Conservation (phyloP, 2,797 vertebrate species). For the Parotocinclus haroldoi region DNA sequence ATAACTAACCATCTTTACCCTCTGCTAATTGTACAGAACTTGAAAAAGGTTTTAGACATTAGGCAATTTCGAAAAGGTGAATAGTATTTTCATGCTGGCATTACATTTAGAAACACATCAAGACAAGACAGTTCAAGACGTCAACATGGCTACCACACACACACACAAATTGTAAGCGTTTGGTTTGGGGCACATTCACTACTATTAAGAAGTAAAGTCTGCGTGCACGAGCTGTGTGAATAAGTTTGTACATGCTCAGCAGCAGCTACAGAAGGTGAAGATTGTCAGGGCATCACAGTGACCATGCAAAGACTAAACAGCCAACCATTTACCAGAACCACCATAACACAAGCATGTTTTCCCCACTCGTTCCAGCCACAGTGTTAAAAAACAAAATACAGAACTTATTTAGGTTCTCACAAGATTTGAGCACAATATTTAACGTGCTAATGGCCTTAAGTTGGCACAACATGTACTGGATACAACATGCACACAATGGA, state of each 20-base stretch:
- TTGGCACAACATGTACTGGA: conserved; percentile 29
- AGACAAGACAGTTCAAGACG: too few species aligned
- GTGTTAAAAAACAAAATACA: conserved; percentile 48
- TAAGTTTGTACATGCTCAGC: too few species aligned
- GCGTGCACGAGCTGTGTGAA: too few species aligned
- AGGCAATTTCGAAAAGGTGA: too few species aligned
- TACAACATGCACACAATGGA: conserved; percentile 34
- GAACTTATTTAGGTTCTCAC: conserved; percentile 24
- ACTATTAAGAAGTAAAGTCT: too few species aligned
- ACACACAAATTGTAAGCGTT: too few species aligned
- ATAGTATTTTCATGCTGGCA: conserved; percentile 18
- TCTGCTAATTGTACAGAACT: too few species aligned
- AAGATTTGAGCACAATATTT: conserved; percentile 4
- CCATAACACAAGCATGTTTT: conserved; percentile 39
- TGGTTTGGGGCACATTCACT: too few species aligned
- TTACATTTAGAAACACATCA: not conserved
- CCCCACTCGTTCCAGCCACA: conserved; percentile 13
- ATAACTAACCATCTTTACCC: not conserved
- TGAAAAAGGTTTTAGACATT: too few species aligned
- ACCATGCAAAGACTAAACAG: conserved; percentile 47
- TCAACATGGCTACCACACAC: too few species aligned
- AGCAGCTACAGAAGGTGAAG: conserved; percentile 4
- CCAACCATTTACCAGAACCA: conserved; percentile 30
- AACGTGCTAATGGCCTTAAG: conserved; percentile 28
- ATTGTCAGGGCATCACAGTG: conserved; percentile 55